A percentile compares a stretch with the other conserved stretches of the same genome.
Evolutionary conservation across 2,797 vertebrate genomes (phyloP).

Genomic region (Pseudochaenichthys georgianus): DNA sequence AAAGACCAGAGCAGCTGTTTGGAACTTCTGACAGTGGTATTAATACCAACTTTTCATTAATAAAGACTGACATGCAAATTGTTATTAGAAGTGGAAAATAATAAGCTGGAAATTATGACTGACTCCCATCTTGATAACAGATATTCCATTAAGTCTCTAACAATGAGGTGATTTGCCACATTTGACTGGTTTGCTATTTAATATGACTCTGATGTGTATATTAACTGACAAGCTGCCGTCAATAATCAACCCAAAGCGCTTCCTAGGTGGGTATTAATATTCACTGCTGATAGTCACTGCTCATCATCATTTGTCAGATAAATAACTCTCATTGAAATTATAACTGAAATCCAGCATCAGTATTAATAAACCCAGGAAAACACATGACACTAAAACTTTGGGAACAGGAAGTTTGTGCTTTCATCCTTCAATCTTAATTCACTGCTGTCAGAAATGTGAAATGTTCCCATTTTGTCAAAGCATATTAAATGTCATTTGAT

Average conservation of each 20-base stretch:
- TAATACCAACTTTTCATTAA: conserved; percentile 10
- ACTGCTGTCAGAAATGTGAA: conserved; percentile 64
- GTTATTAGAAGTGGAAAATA: conserved; percentile 38
- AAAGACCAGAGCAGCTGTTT: background rate
- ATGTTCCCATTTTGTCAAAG: conserved; percentile 66
- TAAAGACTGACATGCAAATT: conserved; percentile 27
- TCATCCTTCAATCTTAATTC: conserved; percentile 74
- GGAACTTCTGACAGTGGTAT: conserved; percentile 24
- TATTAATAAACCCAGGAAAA: conserved; percentile 43
- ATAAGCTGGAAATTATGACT: conserved; percentile 60
- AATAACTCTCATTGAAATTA: conserved; percentile 62
- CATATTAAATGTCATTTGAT: conserved; percentile 75
- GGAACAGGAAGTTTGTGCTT: conserved; percentile 44
- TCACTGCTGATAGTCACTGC: conserved; percentile 34
- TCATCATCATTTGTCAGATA: conserved; percentile 73
- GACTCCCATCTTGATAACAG: conserved; percentile 62
- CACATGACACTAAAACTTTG: conserved; percentile 50
- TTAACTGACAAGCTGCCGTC: conserved; percentile 69
- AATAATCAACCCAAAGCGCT: conserved; percentile 63
- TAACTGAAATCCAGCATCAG: conserved; percentile 43
- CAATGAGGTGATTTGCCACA: conserved; percentile 55
- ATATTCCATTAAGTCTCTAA: conserved; percentile 46
- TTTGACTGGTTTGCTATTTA: conserved; percentile 63
- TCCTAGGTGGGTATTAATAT: conserved; percentile 51
- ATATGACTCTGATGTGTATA: conserved; percentile 58